phyloP scores from a whole-genome alignment of 2,797 vertebrate genomes.

The Enteromius mattozi region DNA sequence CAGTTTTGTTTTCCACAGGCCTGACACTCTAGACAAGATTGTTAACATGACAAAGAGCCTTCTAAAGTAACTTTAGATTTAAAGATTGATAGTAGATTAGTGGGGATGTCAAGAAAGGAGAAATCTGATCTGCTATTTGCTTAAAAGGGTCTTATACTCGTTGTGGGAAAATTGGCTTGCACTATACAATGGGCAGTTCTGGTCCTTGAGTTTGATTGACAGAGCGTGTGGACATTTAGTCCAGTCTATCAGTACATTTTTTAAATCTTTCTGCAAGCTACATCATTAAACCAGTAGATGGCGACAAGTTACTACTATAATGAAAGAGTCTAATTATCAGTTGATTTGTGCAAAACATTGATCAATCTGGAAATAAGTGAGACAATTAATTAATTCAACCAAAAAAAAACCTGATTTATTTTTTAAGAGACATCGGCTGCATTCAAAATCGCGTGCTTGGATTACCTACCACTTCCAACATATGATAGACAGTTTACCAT shows the following conservation, averaged over 20 bases:
- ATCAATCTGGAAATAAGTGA: background rate
- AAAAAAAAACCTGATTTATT: background rate
- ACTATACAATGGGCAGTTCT: background rate
- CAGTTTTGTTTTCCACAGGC: constrained; percentile 1
- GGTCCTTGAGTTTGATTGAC: background rate
- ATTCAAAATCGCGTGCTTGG: background rate
- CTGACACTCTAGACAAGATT: constrained; percentile 18
- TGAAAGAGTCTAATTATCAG: background rate
- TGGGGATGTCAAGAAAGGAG: background rate
- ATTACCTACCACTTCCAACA: background rate
- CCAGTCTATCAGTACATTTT: background rate
- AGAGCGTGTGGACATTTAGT: background rate
- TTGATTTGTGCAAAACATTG: background rate
- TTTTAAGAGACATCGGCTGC: background rate
- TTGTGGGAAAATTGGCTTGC: background rate
- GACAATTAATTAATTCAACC: background rate
- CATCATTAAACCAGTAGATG: background rate
- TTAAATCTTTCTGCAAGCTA: background rate
- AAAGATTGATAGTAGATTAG: constrained; percentile 22
- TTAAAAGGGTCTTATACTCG: constrained; percentile 1
- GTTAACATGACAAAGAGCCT: constrained; percentile 34
- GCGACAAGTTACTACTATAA: background rate
- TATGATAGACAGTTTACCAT: background rate
- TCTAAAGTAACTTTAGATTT: constrained; percentile 21
- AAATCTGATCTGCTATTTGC: constrained; percentile 22